Conservation (phyloP, 2,113 vertebrate genomes). For the Neotragus pygmaeus region DNA sequence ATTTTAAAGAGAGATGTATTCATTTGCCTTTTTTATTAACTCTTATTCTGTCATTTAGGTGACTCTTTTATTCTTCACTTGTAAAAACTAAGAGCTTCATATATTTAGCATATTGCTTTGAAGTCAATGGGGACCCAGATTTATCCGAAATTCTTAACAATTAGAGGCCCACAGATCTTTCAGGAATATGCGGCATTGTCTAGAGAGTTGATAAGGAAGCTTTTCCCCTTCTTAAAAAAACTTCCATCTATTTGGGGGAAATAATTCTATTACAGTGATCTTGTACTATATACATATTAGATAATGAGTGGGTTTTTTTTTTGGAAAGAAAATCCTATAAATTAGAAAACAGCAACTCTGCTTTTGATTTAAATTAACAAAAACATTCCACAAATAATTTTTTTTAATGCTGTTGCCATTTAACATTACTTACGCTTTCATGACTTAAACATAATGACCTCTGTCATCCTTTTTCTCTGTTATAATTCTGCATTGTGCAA, state of each 20-base stretch:
- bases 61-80: neutral
- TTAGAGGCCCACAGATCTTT: neutral
- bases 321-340: neutral
- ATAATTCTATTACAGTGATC: neutral
- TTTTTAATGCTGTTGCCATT: conserved; percentile 29
- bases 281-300: neutral
- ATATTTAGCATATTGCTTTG: neutral
- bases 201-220: neutral
- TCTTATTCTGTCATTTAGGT: neutral
- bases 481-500: neutral
- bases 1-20: neutral
- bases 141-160: neutral
- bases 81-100: neutral
- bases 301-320: neutral
- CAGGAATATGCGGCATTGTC: neutral
- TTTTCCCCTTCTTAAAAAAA: neutral
- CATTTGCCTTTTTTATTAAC: conserved; percentile 5
- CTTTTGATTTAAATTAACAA: conserved; percentile 24
- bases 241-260: neutral
- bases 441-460: neutral
- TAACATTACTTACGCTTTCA: conserved; percentile 15
- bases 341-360: conserved; percentile 18
- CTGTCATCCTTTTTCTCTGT: neutral
- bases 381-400: neutral
- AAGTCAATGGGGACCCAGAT: neutral